phyloP scores from a whole-genome alignment of 2,888 invertebrate species.

The Protophormia terraenovae region DNA sequence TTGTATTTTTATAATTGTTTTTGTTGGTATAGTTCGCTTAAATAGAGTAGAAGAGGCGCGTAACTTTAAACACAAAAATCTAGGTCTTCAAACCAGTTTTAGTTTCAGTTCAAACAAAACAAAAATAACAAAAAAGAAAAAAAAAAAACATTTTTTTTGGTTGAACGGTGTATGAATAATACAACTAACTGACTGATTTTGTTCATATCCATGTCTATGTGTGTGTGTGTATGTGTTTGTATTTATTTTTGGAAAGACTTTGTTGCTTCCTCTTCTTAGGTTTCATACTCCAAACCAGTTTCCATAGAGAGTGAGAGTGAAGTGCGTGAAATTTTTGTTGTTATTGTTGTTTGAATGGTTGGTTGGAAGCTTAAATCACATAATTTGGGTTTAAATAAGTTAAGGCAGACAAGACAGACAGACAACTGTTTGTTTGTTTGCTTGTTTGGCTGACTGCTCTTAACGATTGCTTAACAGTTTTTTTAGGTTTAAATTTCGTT shows the following conservation, averaged over 20 bases:
- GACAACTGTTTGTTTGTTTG: too few relatives aligned
- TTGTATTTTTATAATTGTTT: not conserved
- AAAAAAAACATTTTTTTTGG: slow-evolving; percentile 65
- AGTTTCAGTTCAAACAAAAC: slow-evolving; percentile 38
- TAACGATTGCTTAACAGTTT: slow-evolving; percentile 57
- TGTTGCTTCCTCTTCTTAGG: slow-evolving; percentile 51
- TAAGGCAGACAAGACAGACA: not conserved
- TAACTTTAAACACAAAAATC: slow-evolving; percentile 59
- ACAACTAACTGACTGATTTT: too few relatives aligned
- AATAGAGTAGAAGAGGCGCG: slow-evolving; percentile 68
- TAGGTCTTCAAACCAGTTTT: slow-evolving; percentile 63
- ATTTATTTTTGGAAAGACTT: slow-evolving; percentile 43
- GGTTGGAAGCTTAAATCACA: slow-evolving; percentile 23
- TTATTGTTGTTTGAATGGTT: not conserved
- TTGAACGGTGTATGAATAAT: slow-evolving; percentile 12
- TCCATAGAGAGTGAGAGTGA: slow-evolving; percentile 60
- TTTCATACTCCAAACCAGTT: slow-evolving; percentile 54
- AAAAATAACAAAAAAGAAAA: not conserved
- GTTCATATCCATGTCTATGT: too few relatives aligned
- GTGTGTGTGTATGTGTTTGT: not conserved
- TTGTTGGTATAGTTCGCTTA: not conserved
- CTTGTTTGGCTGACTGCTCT: not conserved
- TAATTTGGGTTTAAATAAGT: slow-evolving; percentile 38
- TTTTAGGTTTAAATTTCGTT: slow-evolving; percentile 2
- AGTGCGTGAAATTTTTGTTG: slow-evolving; percentile 48